These are phyloP conservation scores for Sebastes nivosus DNA, from an alignment of 2,797 vertebrate genomes.

Conservation along the genomic window DNA sequence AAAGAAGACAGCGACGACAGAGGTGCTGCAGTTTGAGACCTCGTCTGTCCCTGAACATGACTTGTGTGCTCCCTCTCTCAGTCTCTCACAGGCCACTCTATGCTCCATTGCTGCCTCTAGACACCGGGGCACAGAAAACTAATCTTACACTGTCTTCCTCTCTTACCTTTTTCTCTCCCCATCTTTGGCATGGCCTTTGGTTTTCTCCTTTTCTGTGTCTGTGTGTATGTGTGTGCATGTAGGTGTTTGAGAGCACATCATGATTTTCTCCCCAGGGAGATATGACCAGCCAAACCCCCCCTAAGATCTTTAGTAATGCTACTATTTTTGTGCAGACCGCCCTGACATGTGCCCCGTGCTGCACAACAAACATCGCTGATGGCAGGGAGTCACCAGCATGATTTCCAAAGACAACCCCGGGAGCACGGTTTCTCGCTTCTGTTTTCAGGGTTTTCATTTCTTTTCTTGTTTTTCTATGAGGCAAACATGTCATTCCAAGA, in stretches of 20 bases:
- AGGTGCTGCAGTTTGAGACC: neutral
- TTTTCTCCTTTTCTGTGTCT: neutral
- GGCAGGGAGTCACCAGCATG: conserved; percentile 41
- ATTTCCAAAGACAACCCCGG: conserved; percentile 56
- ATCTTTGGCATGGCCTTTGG: neutral
- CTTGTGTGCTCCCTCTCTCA: neutral
- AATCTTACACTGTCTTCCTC: conserved; percentile 9
- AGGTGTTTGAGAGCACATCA: conserved; percentile 32
- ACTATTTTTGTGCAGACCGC: conserved; percentile 57
- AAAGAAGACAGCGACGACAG: neutral
- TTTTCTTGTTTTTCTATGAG: conserved; percentile 10
- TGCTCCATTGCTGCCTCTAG: neutral
- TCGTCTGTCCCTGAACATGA: neutral
- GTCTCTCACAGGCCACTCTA: neutral
- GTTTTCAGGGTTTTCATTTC: conserved; percentile 33
- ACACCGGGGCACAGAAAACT: conserved; percentile 1
- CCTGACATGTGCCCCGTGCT: conserved; percentile 32
- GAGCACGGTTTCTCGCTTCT: conserved; percentile 29
- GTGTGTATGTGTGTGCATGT: neutral
- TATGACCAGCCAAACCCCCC: conserved; percentile 42
- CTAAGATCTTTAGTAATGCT: conserved; percentile 51
- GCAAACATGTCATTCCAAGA: conserved; percentile 54
- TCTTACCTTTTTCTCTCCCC: neutral
- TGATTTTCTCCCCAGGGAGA: conserved; percentile 41
- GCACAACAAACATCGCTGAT: conserved; percentile 58